Conservation (phyloP, 2,113 vertebrate genomes). For the Austrofundulus limnaeus region DNA sequence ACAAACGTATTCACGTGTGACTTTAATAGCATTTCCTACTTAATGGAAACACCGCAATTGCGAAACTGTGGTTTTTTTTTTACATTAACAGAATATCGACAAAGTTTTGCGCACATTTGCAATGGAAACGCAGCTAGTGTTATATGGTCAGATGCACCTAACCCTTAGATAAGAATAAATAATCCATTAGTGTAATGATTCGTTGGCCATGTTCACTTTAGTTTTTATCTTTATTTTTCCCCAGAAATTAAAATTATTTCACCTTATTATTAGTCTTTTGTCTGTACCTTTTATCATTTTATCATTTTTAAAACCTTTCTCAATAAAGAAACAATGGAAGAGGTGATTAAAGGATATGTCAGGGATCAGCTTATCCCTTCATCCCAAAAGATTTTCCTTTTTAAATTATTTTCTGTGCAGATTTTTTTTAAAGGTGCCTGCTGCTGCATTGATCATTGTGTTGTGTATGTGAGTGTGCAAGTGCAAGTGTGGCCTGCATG, state of each 20-base stretch:
- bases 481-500: slow-evolving; percentile 17
- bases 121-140: no score
- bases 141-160: slow-evolving; percentile 18
- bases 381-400: slow-evolving; percentile 60
- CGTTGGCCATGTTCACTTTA: slow-evolving; percentile 16
- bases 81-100: no score
- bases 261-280: neutral
- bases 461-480: slow-evolving; percentile 12
- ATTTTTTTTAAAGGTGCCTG: slow-evolving; percentile 47
- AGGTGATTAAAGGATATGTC: slow-evolving; percentile 30
- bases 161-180: neutral
- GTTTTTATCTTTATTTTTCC: neutral
- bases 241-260: neutral
- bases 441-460: slow-evolving; percentile 25
- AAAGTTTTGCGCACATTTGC: no score
- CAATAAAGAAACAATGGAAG: slow-evolving; percentile 30
- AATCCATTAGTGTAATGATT: slow-evolving; percentile 10
- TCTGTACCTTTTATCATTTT: neutral
- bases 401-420: slow-evolving; percentile 53
- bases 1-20: no score
- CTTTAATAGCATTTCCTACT: no score
- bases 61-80: no score
- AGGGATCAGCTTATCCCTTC: slow-evolving; percentile 38
- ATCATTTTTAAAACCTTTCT: neutral
- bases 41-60: no score